Conservation (phyloP, 1,140 invertebrate genomes). For the Zaprionus vittiger region DNA sequence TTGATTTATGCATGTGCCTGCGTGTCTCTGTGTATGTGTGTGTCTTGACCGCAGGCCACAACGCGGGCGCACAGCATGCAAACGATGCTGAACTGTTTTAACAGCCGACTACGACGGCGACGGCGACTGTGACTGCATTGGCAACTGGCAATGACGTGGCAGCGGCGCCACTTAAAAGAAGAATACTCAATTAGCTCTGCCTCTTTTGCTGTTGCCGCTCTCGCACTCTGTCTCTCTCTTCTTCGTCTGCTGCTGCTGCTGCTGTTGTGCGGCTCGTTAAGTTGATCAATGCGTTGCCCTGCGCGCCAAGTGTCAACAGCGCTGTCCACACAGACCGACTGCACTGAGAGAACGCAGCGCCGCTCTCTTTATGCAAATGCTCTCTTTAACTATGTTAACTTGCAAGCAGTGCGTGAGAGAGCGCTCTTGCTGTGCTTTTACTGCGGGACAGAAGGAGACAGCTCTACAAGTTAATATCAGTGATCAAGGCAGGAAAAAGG, state of each 20-base stretch:
- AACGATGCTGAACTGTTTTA: conserved; percentile 58
- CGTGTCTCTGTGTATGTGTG: background rate
- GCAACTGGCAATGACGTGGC: conserved; percentile 18
- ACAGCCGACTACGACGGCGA: conserved; percentile 12
- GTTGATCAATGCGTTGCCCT: conserved; percentile 46
- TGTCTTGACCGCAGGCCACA: conserved; percentile 26
- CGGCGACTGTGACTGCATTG: conserved; percentile 7
- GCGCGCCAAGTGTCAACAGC: conserved; percentile 49
- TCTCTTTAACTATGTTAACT: background rate
- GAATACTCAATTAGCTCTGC: conserved; percentile 79
- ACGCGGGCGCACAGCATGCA: conserved; percentile 40
- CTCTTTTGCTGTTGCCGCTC: conserved; percentile 14
- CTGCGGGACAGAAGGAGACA: background rate
- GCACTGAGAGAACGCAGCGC: conserved; percentile 13
- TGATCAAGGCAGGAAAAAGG: background rate
- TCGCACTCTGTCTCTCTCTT: background rate
- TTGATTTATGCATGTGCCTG: conserved; percentile 63
- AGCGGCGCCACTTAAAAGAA: conserved; percentile 68
- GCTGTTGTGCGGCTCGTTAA: conserved; percentile 45
- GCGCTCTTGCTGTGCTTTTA: background rate
- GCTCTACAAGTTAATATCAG: background rate
- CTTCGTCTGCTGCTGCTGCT: conserved; percentile 2
- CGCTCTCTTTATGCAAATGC: background rate
- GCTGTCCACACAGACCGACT: conserved; percentile 14
- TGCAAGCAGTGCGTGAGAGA: background rate